phyloP scores from a whole-genome alignment of 2,797 vertebrate genomes.

The Takifugu rubripes region DNA sequence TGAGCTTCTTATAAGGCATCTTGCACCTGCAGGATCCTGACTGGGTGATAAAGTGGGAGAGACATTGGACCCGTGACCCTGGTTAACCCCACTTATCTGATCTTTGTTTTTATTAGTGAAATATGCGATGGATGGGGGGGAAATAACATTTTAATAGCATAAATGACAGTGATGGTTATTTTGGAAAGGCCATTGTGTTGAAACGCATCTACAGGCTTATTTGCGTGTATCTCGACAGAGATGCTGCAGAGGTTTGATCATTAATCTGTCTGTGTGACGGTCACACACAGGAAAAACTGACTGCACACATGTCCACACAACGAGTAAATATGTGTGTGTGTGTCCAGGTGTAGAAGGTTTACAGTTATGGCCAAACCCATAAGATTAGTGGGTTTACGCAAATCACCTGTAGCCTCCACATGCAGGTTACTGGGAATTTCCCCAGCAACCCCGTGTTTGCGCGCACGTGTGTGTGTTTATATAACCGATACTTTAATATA shows the following conservation, averaged over 20 bases:
- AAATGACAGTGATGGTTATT: not conserved
- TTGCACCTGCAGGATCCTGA: conserved; percentile 70
- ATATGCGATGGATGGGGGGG: not conserved
- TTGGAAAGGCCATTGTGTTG: not conserved
- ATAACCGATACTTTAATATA: too few species aligned
- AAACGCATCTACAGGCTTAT: too few species aligned
- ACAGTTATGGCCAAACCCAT: conserved; percentile 73
- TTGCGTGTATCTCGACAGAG: not conserved
- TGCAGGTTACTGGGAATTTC: conserved; percentile 60
- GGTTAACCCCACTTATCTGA: conserved; percentile 24
- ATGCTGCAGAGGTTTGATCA: conserved; percentile 17
- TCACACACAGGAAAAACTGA: conserved; percentile 21
- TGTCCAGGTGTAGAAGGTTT: conserved; percentile 72
- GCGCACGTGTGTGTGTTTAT: not conserved
- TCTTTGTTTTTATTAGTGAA: conserved; percentile 8
- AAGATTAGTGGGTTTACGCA: conserved; percentile 67
- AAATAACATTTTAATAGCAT: not conserved
- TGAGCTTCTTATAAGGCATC: conserved; percentile 51
- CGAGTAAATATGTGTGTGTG: conserved; percentile 25
- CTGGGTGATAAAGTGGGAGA: conserved; percentile 51
- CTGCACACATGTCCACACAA: conserved; percentile 7
- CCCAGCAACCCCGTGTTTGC: conserved; percentile 28
- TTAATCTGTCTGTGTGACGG: conserved; percentile 33
- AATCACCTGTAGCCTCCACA: conserved; percentile 61
- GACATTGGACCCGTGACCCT: conserved; percentile 40